Percentiles rank a stretch among this genome's conserved stretches.
phyloP scores from a whole-genome alignment of 2,888 invertebrate genomes.

The Ophraella communa region DNA sequence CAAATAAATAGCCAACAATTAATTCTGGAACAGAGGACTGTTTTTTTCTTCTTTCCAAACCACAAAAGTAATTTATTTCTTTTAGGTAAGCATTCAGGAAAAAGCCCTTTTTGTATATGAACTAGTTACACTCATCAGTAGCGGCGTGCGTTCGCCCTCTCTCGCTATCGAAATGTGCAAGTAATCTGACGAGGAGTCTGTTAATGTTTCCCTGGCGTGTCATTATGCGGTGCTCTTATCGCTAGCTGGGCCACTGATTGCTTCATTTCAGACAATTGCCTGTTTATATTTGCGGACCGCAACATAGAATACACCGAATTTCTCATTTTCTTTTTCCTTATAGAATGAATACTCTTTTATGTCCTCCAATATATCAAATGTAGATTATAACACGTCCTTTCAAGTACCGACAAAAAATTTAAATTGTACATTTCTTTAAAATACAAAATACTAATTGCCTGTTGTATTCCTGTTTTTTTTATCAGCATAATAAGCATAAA shows the following conservation, averaged over 20 bases:
- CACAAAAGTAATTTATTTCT: background rate
- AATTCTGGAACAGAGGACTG: background rate
- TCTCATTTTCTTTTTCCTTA: conserved; percentile 47
- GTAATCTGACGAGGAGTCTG: conserved; percentile 62
- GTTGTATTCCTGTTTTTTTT: no score
- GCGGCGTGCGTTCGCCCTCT: conserved; percentile 12
- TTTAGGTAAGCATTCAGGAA: background rate
- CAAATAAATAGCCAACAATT: background rate
- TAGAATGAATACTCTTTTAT: conserved; percentile 9
- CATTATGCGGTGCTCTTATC: conserved; percentile 62
- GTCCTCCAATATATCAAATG: conserved; percentile 5
- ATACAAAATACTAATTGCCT: no score
- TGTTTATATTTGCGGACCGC: conserved; percentile 61
- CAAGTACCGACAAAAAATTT: no score
- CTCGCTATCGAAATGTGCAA: conserved; percentile 55
- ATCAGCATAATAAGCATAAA: no score
- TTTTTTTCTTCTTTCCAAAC: background rate
- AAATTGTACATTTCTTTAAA: no score
- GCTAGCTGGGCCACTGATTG: conserved; percentile 61
- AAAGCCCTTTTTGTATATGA: conserved; percentile 6
- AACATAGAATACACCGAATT: conserved; percentile 44
- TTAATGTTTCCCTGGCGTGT: conserved; percentile 62
- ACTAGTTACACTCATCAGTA: conserved; percentile 11
- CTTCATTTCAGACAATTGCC: conserved; percentile 63
- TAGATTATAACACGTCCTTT: conserved; percentile 1